Percentiles rank a stretch among this genome's conserved stretches.
phyloP scores from a whole-genome alignment of 2,888 invertebrate species.

The Chrysodeixis includens region DNA sequence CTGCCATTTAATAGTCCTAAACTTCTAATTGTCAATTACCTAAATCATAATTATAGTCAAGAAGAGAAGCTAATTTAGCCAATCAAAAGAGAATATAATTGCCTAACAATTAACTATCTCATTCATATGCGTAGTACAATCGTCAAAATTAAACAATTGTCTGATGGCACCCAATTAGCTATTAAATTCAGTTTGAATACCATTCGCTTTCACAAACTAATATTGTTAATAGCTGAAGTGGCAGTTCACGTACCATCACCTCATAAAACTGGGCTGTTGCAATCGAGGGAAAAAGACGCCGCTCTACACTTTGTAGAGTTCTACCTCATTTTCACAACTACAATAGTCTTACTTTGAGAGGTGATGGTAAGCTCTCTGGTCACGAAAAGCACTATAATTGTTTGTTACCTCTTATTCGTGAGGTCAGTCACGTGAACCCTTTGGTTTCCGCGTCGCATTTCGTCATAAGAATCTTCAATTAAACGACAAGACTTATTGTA shows the following conservation, averaged over 20 bases:
- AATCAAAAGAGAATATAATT: no score
- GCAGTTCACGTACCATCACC: conserved; percentile 23
- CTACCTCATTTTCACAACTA: no score
- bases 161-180: conserved; percentile 37
- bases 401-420: conserved; percentile 74
- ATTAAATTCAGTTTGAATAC: conserved; percentile 9
- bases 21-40: background rate
- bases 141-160: conserved; percentile 19
- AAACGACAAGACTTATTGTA: conserved; percentile 47
- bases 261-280: no score
- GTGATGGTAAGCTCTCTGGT: conserved; percentile 43
- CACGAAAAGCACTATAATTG: conserved; percentile 75
- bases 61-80: no score
- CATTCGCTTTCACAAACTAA: conserved; percentile 45
- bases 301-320: no score
- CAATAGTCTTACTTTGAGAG: no score
- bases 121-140: no score
- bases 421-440: conserved; percentile 74
- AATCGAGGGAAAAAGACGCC: no score
- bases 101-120: no score
- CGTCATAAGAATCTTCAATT: conserved; percentile 59
- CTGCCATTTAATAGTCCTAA: background rate
- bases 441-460: conserved; percentile 68
- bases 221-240: conserved; percentile 66
- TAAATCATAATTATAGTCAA: background rate